Base-by-base conservation (phyloP, 1,140 invertebrate species). In the Elymnias hypermnestra region DNA sequence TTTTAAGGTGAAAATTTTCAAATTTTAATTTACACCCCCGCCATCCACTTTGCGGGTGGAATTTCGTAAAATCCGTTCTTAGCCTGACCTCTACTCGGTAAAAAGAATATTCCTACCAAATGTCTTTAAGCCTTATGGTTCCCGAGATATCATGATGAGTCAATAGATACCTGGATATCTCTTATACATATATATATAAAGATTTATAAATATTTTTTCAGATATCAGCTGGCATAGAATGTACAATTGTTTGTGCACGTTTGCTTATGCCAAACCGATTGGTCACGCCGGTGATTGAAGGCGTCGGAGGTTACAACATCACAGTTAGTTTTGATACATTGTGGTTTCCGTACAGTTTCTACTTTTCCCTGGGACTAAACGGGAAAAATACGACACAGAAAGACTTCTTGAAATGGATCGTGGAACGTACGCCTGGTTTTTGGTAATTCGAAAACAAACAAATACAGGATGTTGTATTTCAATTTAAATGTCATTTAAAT, bases 141-240 rank as follows among this genome's bases (percentile, higher is more conserved):
- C n/a, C n/a, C n/a, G n/a, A n/a, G n/a, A n/a, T n/a, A n/a, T n/a
- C n/a, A n/a, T n/a, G n/a, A n/a, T n/a, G n/a, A n/a, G n/a, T n/a
- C n/a, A n/a, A n/a, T n/a, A n/a, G n/a, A n/a, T n/a, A n/a, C n/a
- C n/a, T n/a, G n/a, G n/a, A n/a, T n/a, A n/a, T n/a, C n/a, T n/a
- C n/a, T 18, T 36, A 36, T 7, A 15, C 17, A 12, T 17, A 8
- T 36, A 36, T 36, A 15, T 3, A 36, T 7, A 2, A 19, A 47
- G 28, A 13, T 21, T 21, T 3, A 21, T 6, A 6, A 21, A 4
- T 45, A 23, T 37, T 28, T 19, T 67, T 69, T 4, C 48, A 83
- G 79, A 39, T 83, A 45, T 83, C 74, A 40, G 74, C 79, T 4
- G 76, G 76, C 0, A 59, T 79, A 4, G 70, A 77, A 13, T 64